phyloP scores from a whole-genome alignment of 2,113 vertebrate species.

The Monarcha castaneiventris region DNA sequence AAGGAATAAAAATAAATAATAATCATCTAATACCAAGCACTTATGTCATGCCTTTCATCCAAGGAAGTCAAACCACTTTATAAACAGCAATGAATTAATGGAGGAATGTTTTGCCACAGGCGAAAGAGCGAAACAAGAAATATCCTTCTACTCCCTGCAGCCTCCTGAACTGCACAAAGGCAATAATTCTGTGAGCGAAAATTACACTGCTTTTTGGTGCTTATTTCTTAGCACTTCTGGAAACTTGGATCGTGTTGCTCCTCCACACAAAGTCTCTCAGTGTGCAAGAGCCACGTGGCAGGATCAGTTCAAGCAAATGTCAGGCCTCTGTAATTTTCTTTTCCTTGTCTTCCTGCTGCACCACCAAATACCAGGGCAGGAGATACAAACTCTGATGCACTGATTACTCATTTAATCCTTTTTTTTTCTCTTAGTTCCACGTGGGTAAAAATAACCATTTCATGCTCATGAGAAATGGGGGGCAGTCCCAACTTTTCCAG shows the following conservation, averaged over 20 bases:
- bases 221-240: conserved; percentile 19
- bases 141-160: background rate
- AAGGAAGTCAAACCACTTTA: conserved; percentile 47
- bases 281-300: background rate
- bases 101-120: conserved; percentile 47
- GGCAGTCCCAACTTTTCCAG: background rate
- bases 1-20: conserved; percentile 49
- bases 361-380: rapidly evolving
- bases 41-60: conserved; percentile 50
- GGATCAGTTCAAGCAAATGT: background rate
- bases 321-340: background rate
- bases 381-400: background rate
- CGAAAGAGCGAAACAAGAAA: conserved; percentile 1
- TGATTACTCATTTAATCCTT: background rate
- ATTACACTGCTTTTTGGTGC: background rate
- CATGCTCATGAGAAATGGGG: background rate
- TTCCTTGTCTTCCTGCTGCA: background rate
- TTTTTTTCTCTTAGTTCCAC: background rate
- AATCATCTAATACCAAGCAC: conserved; percentile 21
- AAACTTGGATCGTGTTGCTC: background rate
- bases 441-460: background rate
- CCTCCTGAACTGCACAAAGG: background rate
- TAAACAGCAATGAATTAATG: conserved; percentile 41
- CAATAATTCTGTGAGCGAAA: background rate
- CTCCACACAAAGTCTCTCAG: background rate